A percentile compares a stretch with the other conserved stretches of the same genome.
Evolutionary conservation across 2,888 invertebrate species (phyloP).

Genomic region (Serrognathus titanus): DNA sequence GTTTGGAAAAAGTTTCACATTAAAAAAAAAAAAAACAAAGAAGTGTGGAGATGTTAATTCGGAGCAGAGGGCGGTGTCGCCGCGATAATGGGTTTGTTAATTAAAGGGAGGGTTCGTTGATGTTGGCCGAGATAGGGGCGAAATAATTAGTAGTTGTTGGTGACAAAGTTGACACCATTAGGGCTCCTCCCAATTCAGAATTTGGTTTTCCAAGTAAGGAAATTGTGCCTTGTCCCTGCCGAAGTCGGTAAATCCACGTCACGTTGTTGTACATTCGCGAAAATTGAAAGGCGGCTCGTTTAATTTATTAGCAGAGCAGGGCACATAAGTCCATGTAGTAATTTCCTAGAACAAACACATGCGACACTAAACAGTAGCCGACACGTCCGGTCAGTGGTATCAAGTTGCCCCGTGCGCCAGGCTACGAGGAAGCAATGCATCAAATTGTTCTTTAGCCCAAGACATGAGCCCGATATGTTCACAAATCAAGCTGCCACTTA

Average conservation of each 20-base stretch:
- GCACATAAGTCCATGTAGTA: conserved; percentile 29
- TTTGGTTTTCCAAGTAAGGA: too few species aligned
- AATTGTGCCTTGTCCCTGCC: neutral
- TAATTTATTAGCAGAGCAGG: conserved; percentile 6
- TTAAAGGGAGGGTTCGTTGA: conserved; percentile 15
- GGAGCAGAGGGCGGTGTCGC: conserved; percentile 11
- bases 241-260: neutral
- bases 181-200: too few species aligned
- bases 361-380: conserved; percentile 36
- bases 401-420: neutral
- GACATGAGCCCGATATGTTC: conserved; percentile 24
- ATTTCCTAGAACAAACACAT: conserved; percentile 43
- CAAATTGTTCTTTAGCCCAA: conserved; percentile 33
- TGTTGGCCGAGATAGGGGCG: too few species aligned
- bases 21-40: conserved; percentile 21
- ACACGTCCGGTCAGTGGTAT: conserved; percentile 35
- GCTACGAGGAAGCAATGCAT: conserved; percentile 36
- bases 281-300: neutral
- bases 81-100: conserved; percentile 22
- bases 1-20: conserved; percentile 14
- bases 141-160: too few species aligned
- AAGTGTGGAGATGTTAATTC: conserved; percentile 23
- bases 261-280: neutral
- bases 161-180: too few species aligned
- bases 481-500: conserved; percentile 21